These are phyloP conservation scores for Drosophila bipectinata DNA, from an alignment of 1,140 invertebrate species.

Conservation along the genomic window DNA sequence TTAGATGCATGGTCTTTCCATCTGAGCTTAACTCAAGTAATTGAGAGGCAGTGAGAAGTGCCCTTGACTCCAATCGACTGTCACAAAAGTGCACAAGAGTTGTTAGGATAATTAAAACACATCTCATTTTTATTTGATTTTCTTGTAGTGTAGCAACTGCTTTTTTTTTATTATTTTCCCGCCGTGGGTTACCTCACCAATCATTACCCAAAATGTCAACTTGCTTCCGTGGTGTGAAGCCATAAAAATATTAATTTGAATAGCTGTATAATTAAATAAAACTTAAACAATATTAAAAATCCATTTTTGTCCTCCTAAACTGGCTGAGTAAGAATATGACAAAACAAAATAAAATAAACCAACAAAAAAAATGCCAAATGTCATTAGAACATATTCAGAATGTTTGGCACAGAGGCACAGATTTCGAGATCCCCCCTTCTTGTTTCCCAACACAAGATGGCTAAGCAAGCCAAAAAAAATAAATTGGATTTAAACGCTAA, in stretches of 20 bases:
- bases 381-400: constrained; percentile 73
- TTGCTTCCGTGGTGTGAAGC: constrained; percentile 69
- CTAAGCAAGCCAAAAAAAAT: constrained; percentile 45
- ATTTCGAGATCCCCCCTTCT: constrained; percentile 34
- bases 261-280: constrained; percentile 70
- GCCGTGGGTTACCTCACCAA: constrained; percentile 12
- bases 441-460: constrained; percentile 8
- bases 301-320: constrained; percentile 32
- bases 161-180: constrained; percentile 18
- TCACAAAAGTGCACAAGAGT: constrained; percentile 12
- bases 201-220: constrained; percentile 64
- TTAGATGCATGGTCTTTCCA: constrained; percentile 33
- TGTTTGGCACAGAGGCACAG: constrained; percentile 70
- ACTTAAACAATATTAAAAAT: constrained; percentile 55
- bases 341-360: not conserved
- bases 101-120: not conserved
- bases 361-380: constrained; percentile 45
- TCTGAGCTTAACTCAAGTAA: constrained; percentile 19
- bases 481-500: constrained; percentile 69
- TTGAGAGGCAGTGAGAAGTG: constrained; percentile 11
- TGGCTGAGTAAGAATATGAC: constrained; percentile 3
- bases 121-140: not conserved
- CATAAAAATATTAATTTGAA: constrained; percentile 62
- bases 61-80: constrained; percentile 21
- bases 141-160: not conserved